Evolutionary conservation across 35 echinoderm and acorn worm species (phyloP).

Genomic region (Holothuria glaberrima): DNA sequence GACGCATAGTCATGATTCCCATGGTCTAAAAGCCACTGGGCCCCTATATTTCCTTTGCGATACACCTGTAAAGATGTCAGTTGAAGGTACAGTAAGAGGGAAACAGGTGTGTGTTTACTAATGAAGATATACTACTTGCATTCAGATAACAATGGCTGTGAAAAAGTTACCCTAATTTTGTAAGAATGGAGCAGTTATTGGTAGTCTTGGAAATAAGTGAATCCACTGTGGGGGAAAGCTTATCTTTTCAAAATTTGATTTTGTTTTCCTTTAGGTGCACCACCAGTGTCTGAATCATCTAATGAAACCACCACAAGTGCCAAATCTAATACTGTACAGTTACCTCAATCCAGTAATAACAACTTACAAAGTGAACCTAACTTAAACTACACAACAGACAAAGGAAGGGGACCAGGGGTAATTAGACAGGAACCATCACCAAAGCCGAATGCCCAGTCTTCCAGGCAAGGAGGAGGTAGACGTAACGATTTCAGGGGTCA

Average conservation of each 20-base stretch:
- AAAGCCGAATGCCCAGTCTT: background rate
- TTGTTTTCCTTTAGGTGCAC: conserved; percentile 2
- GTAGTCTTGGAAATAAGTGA: too few relatives aligned
- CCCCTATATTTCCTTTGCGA: too few relatives aligned
- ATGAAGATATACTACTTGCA: too few relatives aligned
- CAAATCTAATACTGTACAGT: conserved; percentile 19
- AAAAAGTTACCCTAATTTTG: too few relatives aligned
- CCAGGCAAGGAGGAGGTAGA: background rate
- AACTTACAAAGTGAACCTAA: conserved; percentile 19
- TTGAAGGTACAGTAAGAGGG: too few relatives aligned
- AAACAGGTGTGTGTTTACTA: too few relatives aligned
- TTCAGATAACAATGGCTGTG: too few relatives aligned
- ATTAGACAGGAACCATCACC: background rate
- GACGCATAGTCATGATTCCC: too few relatives aligned
- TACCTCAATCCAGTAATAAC: conserved; percentile 17
- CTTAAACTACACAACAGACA: conserved; percentile 1
- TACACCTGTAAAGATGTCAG: too few relatives aligned
- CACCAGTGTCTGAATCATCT: background rate
- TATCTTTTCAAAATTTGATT: background rate
- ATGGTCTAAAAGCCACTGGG: too few relatives aligned
- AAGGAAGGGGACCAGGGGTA: background rate
- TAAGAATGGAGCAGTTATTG: too few relatives aligned
- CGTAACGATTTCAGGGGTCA: background rate
- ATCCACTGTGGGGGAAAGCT: background rate
- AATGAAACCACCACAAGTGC: conserved; percentile 37